Percentiles rank a stretch among this genome's conserved stretches.
These are phyloP conservation scores for Hypomesus transpacificus DNA, from an alignment of 2,113 vertebrate species.

Conservation along the genomic window DNA sequence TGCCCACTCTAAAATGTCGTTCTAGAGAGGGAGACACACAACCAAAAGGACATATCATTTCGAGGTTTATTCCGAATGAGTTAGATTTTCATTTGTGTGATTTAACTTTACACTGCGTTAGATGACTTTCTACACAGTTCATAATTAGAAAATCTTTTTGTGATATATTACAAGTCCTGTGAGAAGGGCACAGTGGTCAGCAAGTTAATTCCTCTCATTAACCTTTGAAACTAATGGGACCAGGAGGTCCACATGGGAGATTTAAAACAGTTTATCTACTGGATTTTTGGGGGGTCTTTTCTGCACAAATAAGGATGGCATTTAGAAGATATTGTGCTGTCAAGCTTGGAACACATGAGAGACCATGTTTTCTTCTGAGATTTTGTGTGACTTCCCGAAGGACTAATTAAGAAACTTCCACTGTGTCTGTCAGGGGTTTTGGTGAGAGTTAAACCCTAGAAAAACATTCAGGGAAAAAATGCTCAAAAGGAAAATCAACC, in stretches of 20 bases:
- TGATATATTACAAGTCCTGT: slow-evolving; percentile 1
- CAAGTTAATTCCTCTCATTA: background rate
- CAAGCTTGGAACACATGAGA: background rate
- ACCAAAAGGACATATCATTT: background rate
- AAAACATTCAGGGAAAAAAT: too few species aligned
- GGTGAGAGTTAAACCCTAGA: slow-evolving; percentile 7
- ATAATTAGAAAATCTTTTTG: background rate
- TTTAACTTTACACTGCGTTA: background rate
- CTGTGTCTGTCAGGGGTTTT: background rate
- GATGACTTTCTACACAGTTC: background rate
- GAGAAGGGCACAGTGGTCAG: background rate
- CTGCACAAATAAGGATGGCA: too few species aligned
- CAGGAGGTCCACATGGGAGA: background rate
- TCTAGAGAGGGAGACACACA: slow-evolving; percentile 56
- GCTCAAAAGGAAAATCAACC: background rate
- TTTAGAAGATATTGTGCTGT: too few species aligned
- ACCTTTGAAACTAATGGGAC: background rate
- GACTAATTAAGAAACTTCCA: slow-evolving; percentile 4
- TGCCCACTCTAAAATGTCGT: slow-evolving; percentile 82
- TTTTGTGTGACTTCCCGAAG: background rate
- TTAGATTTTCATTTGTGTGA: background rate
- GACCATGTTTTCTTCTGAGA: background rate
- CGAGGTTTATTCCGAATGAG: background rate
- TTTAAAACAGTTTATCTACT: too few species aligned
- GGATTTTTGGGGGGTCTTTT: too few species aligned